These are phyloP conservation scores for Panorpa germanica DNA, from an alignment of 2,888 invertebrate genomes.

Conservation along the genomic window DNA sequence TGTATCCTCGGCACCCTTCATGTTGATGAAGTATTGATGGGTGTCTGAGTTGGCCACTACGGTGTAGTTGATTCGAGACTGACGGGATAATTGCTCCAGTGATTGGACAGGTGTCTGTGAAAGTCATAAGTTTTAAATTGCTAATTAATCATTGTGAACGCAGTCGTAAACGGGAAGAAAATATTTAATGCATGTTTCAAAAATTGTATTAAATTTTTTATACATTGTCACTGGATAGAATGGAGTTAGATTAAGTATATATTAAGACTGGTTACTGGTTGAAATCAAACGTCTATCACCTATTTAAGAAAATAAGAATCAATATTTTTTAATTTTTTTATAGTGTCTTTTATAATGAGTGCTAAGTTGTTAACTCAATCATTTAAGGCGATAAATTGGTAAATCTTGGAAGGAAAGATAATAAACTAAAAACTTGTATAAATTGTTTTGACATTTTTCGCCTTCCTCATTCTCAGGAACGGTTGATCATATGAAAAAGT, in stretches of 20 bases:
- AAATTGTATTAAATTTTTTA: neutral
- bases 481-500: neutral
- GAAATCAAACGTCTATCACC: too few species aligned
- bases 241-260: too few species aligned
- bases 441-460: constrained; percentile 1
- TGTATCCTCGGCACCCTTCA: constrained; percentile 81
- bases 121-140: too few species aligned
- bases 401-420: neutral
- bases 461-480: neutral
- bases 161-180: too few species aligned
- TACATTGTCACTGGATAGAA: neutral
- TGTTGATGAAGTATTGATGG: constrained; percentile 72
- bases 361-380: too few species aligned
- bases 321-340: too few species aligned
- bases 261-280: too few species aligned
- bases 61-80: constrained; percentile 78
- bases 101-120: constrained; percentile 68
- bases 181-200: constrained; percentile 1
- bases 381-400: too few species aligned
- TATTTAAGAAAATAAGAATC: too few species aligned
- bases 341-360: too few species aligned
- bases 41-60: constrained; percentile 56
- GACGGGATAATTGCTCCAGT: constrained; percentile 67
- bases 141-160: too few species aligned
- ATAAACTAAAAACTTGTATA: neutral